These are phyloP conservation scores for Echeneis naucrates DNA, from an alignment of 2,797 vertebrate species.

Conservation along the genomic window DNA sequence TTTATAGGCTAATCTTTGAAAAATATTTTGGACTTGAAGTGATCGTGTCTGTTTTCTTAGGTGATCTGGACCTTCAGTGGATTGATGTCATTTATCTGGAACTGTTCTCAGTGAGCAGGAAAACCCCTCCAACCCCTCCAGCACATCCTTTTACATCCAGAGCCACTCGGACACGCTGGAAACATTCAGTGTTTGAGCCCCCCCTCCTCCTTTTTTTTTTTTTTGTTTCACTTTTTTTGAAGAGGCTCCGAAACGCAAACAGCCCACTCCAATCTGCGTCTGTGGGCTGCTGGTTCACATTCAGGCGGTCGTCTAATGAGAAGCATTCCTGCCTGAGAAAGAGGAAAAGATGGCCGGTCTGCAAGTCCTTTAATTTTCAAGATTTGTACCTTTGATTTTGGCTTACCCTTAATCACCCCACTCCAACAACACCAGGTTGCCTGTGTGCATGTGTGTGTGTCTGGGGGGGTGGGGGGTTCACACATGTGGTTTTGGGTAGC, in stretches of 20 bases:
- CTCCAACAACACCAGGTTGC: slow-evolving; percentile 54
- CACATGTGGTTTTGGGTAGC: slow-evolving; percentile 75
- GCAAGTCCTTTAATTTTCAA: slow-evolving; percentile 77
- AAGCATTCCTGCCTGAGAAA: slow-evolving; percentile 66
- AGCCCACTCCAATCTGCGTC: slow-evolving; percentile 56
- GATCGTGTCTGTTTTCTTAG: neutral
- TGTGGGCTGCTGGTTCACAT: slow-evolving; percentile 60
- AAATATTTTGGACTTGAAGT: neutral
- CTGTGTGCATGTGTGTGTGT: slow-evolving; percentile 26
- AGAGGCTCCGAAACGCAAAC: slow-evolving; percentile 34
- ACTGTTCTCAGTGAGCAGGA: neutral
- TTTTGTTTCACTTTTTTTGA: slow-evolving; percentile 30
- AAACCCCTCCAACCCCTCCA: neutral
- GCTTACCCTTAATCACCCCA: slow-evolving; percentile 68
- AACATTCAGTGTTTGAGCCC: slow-evolving; percentile 35
- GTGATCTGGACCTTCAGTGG: neutral
- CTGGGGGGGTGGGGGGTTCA: slow-evolving; percentile 50
- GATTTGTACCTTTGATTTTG: slow-evolving; percentile 79
- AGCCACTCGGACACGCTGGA: slow-evolving; percentile 42
- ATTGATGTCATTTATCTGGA: neutral
- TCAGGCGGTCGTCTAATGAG: slow-evolving; percentile 60
- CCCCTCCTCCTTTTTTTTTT: slow-evolving; percentile 8
- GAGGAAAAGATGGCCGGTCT: slow-evolving; percentile 59
- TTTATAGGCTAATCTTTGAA: neutral
- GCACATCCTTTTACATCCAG: slow-evolving; percentile 30